A percentile compares a stretch with the other conserved stretches of the same genome.
Evolutionary conservation across 2,113 vertebrate species (phyloP).

Genomic region (Xiphophorus maculatus): DNA sequence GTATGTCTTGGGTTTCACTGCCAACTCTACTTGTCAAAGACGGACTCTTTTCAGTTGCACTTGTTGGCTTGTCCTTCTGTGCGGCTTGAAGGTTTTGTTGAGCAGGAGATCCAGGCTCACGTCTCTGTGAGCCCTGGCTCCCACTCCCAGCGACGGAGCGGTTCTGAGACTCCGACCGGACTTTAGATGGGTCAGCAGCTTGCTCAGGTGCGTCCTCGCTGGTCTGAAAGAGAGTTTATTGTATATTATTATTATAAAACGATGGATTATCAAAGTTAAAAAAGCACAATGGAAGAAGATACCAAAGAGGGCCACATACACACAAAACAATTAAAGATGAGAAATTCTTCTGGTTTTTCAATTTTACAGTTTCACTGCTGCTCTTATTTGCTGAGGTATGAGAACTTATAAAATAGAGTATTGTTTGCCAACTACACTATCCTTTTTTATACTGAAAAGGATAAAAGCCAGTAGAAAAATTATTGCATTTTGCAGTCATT

Average conservation of each 20-base stretch:
- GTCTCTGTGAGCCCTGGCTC: not conserved
- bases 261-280: not conserved
- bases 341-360: too few species aligned
- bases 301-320: too few species aligned
- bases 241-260: not conserved
- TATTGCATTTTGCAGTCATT: too few species aligned
- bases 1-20: not conserved
- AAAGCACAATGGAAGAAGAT: too few species aligned
- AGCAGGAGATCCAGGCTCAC: not conserved
- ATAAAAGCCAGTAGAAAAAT: too few species aligned
- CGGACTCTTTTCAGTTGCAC: not conserved
- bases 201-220: not conserved
- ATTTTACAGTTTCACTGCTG: too few species aligned
- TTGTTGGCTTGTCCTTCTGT: not conserved
- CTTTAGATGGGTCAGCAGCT: not conserved
- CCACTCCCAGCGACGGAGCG: not conserved
- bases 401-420: too few species aligned
- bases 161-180: not conserved
- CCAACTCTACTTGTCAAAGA: not conserved
- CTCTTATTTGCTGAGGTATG: too few species aligned
- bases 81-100: not conserved
- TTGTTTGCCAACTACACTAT: too few species aligned
- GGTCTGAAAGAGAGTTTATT: conserved; percentile 21
- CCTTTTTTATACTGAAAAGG: too few species aligned
- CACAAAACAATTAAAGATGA: too few species aligned